Conservation (phyloP, 2,797 vertebrate species). For the Onychomys arenicola region DNA sequence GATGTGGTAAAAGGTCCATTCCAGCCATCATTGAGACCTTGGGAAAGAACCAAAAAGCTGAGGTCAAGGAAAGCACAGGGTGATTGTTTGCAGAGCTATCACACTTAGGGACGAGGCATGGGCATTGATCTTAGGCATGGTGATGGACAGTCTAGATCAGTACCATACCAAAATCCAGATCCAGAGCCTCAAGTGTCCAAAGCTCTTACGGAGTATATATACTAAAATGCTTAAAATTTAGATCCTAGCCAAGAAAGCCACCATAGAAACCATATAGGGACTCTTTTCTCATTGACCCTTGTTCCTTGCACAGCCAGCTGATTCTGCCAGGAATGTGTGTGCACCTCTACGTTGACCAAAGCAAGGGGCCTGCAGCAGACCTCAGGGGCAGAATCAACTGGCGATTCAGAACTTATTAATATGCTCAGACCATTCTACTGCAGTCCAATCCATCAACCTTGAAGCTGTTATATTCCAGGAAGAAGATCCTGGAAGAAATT, state of each 20-base stretch:
- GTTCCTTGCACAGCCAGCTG: rapidly evolving
- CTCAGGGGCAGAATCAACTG: background rate
- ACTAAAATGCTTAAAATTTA: too few species aligned
- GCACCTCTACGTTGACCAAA: rapidly evolving
- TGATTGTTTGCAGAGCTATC: rapidly evolving
- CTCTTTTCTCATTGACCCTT: background rate
- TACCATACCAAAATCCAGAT: background rate
- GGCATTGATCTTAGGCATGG: background rate
- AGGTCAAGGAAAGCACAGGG: background rate
- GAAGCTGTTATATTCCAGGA: background rate
- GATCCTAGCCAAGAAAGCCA: background rate
- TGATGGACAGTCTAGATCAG: rapidly evolving
- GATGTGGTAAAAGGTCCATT: too few species aligned
- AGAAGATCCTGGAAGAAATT: background rate
- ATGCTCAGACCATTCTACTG: background rate
- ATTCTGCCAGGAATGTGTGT: rapidly evolving
- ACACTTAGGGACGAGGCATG: rapidly evolving
- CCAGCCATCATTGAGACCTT: background rate
- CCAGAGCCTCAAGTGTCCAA: background rate
- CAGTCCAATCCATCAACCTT: background rate
- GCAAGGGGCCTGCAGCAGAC: rapidly evolving
- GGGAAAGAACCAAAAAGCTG: background rate
- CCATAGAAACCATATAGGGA: rapidly evolving
- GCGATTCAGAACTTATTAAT: background rate
- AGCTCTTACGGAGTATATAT: rapidly evolving